Evolutionary conservation across 2,797 vertebrate genomes (phyloP), one percentile per base, ranked within the genome.

Genomic region (Helarctos malayanus): DNA sequence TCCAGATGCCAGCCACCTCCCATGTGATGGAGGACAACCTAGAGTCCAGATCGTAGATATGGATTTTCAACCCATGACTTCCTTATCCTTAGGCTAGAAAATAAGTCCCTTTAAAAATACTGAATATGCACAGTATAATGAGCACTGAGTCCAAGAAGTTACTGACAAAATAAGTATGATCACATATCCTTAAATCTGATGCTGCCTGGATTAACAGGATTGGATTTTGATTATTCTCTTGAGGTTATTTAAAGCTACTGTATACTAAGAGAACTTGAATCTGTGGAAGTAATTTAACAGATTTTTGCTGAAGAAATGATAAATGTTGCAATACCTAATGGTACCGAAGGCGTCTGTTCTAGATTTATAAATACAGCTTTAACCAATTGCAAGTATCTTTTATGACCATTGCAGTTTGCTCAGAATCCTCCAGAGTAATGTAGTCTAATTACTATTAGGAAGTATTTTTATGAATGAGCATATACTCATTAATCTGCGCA

Each of bases 401-500:
- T 84, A 27, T 61, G 15, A 73, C 61, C 47, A 75, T 92, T 95
- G 85, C 18, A 38, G 65, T 98, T 96, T 96, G 93, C 29, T 87
- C 38, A 95, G 54, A 73, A 47, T 63, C 61, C 27, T 86, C 52
- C 35, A 80, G 56, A 65, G 15, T 75, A 89, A 65, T 89, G 92
- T 81, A 76, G 11, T 76, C 32, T 68, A 73, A 87, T 69, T 79
- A 79, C n/a, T 76, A 78, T 93, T 29, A 83, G 35, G 57, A 97
- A 98, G 83, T 73, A 69, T 69, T 96, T 96, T 96, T 94, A 69
- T 96, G 69, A 97, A 97, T 91, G 73, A 97, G 0, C 56, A 97
- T 97, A 93, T 98, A 90, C 87, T 97, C 0, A 0, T 97, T 97
- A 96, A 97, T 98, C 78, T 98, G 63, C 95, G 82, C 92, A 97